Conservation (phyloP, 1,140 invertebrate genomes). For the Aricia agestis region DNA sequence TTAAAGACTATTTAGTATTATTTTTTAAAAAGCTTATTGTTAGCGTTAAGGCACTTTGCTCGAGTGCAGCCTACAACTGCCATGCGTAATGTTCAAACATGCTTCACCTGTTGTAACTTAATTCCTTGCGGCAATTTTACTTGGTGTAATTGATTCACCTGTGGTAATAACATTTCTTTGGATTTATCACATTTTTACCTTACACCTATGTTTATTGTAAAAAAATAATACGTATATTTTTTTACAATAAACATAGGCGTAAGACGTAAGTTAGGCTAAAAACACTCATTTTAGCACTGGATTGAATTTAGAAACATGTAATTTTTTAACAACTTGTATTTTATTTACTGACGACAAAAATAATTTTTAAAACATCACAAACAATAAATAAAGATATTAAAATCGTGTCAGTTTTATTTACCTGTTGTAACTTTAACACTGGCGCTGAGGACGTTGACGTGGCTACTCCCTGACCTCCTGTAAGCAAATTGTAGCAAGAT, state of each 20-base stretch:
- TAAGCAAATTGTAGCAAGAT: slow-evolving; percentile 20
- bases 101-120: slow-evolving; percentile 71
- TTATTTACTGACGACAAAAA: neutral
- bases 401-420: slow-evolving; percentile 25
- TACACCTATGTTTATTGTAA: neutral
- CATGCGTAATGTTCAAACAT: slow-evolving; percentile 37
- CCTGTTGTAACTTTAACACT: slow-evolving; percentile 67
- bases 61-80: slow-evolving; percentile 23
- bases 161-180: slow-evolving; percentile 36
- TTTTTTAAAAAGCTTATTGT: neutral
- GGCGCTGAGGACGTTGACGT: slow-evolving; percentile 54
- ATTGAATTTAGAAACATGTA: too few relatives aligned
- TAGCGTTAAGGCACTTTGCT: neutral
- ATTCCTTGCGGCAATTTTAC: slow-evolving; percentile 69
- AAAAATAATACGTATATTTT: neutral
- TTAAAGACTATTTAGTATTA: neutral
- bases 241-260: too few relatives aligned
- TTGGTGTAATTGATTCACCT: slow-evolving; percentile 69
- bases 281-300: too few relatives aligned
- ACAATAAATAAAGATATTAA: neutral
- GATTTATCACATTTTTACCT: neutral
- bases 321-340: too few relatives aligned
- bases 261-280: too few relatives aligned
- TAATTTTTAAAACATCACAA: neutral
- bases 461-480: slow-evolving; percentile 53